Evolutionary conservation across 2,113 vertebrate species (phyloP).

Genomic region (Bubo blakistoni): DNA sequence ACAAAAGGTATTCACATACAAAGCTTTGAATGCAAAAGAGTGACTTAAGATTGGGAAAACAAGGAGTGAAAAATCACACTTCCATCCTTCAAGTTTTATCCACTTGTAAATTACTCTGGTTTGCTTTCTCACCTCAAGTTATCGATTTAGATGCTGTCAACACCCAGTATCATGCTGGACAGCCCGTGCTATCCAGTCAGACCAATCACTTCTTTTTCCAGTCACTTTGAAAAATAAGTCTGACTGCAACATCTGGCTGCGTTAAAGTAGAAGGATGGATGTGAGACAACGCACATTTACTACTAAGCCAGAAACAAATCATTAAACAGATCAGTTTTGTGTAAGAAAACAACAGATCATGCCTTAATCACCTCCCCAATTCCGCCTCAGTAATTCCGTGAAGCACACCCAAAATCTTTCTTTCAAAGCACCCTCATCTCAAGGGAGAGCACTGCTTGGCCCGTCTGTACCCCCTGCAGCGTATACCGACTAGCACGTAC

Average conservation of each 20-base stretch:
- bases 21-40: background rate
- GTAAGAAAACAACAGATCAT: background rate
- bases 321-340: background rate
- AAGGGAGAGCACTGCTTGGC: background rate
- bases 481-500: background rate
- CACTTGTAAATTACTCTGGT: background rate
- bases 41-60: background rate
- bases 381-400: background rate
- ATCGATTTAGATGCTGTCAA: background rate
- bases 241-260: background rate
- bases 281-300: background rate
- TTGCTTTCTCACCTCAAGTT: background rate
- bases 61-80: background rate
- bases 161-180: fast-evolving
- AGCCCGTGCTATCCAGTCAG: fast-evolving
- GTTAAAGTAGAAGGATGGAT: background rate
- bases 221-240: background rate
- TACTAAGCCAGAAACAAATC: background rate
- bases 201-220: background rate
- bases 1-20: background rate
- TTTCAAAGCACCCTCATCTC: background rate
- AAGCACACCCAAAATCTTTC: background rate
- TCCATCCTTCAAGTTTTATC: background rate
- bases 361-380: background rate
- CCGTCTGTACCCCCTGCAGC: background rate